phyloP scores from a whole-genome alignment of 2,113 vertebrate genomes.

The Mionectes macconnelli region DNA sequence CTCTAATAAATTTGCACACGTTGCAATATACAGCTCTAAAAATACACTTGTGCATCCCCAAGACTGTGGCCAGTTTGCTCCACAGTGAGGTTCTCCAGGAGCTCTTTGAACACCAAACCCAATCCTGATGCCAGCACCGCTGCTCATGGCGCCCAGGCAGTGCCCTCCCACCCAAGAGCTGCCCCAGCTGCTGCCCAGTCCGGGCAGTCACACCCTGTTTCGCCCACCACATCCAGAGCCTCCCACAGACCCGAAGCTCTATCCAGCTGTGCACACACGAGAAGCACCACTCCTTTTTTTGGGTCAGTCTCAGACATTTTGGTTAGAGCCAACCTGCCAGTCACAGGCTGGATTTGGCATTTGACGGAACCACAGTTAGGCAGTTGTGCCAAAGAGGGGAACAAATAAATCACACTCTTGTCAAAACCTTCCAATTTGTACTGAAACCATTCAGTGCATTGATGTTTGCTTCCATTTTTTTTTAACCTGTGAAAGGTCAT shows the following conservation, averaged over 20 bases:
- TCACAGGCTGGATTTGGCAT: neutral
- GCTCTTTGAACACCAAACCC: neutral
- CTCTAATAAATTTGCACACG: constrained; percentile 57
- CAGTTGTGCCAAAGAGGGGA: neutral
- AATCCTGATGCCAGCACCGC: fast-evolving
- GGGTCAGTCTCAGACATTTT: neutral
- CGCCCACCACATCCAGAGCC: neutral
- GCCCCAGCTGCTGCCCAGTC: neutral
- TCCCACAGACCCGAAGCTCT: neutral
- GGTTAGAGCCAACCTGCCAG: neutral
- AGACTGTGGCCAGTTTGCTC: neutral
- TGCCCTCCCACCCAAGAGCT: neutral
- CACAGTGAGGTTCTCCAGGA: neutral
- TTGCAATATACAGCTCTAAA: constrained; percentile 26
- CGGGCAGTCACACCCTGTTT: neutral
- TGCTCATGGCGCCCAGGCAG: fast-evolving
- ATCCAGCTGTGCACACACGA: neutral
- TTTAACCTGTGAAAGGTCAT: neutral
- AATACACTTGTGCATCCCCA: neutral
- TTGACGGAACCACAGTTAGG: neutral
- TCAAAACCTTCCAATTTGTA: neutral
- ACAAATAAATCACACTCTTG: neutral
- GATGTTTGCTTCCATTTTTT: neutral
- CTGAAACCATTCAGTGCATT: neutral
- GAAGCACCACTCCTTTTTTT: neutral